These are phyloP conservation scores for Zaprionus vittiger DNA, from an alignment of 1,140 invertebrate genomes.

Conservation along the genomic window DNA sequence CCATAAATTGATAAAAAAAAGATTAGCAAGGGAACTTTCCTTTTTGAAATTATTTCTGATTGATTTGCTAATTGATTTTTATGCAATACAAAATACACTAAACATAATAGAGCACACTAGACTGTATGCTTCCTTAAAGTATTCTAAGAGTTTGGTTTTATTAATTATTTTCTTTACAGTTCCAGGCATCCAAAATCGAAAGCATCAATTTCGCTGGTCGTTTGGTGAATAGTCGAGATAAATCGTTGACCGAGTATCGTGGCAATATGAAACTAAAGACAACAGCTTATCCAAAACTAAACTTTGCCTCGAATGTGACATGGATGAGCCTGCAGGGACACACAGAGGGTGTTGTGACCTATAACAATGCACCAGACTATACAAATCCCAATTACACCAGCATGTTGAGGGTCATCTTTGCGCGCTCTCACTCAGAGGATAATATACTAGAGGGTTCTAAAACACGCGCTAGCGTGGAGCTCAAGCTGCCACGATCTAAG, in stretches of 20 bases:
- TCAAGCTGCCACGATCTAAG: slow-evolving; percentile 82
- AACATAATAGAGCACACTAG: too few relatives aligned
- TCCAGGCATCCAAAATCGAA: slow-evolving; percentile 88
- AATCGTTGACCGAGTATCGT: slow-evolving; percentile 86
- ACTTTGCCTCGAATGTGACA: slow-evolving; percentile 88
- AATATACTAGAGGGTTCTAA: slow-evolving; percentile 68
- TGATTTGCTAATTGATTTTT: too few relatives aligned
- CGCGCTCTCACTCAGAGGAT: slow-evolving; percentile 85
- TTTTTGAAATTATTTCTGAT: too few relatives aligned
- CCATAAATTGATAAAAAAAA: too few relatives aligned
- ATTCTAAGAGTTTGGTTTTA: neutral
- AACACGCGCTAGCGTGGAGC: slow-evolving; percentile 78
- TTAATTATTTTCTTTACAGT: slow-evolving; percentile 85
- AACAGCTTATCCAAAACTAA: slow-evolving; percentile 90
- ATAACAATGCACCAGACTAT: slow-evolving; percentile 76
- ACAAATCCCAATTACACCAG: slow-evolving; percentile 86
- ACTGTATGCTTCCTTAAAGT: too few relatives aligned
- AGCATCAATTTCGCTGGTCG: slow-evolving; percentile 88
- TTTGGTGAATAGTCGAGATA: slow-evolving; percentile 87
- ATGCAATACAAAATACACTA: too few relatives aligned
- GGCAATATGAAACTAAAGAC: slow-evolving; percentile 89
- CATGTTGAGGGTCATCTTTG: slow-evolving; percentile 85
- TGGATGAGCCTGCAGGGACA: slow-evolving; percentile 78
- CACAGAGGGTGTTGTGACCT: slow-evolving; percentile 71
- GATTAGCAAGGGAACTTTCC: too few relatives aligned